phyloP scores from a whole-genome alignment of 2,113 vertebrate genomes.

The Lontra canadensis region DNA sequence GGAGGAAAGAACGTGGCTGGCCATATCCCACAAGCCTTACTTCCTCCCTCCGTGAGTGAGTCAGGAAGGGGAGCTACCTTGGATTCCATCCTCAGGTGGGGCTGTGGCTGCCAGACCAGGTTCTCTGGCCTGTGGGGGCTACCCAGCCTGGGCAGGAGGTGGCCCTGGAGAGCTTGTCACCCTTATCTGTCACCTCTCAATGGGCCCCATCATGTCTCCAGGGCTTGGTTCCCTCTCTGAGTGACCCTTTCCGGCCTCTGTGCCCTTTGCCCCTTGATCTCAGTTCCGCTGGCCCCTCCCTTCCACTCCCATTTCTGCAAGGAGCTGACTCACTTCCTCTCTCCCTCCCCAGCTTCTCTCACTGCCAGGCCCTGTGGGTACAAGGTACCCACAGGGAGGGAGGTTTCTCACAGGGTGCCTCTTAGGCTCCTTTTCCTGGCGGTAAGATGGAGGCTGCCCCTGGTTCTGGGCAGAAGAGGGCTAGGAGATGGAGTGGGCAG shows the following conservation, averaged over 20 bases:
- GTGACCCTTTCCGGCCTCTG: slow-evolving; percentile 53
- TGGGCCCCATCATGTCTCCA: background rate
- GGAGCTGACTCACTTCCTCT: slow-evolving; percentile 78
- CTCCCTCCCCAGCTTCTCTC: background rate
- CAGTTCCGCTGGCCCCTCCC: slow-evolving; percentile 49
- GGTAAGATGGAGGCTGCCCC: background rate
- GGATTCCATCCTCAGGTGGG: slow-evolving; percentile 70
- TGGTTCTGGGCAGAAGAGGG: background rate
- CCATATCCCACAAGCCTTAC: slow-evolving; percentile 5
- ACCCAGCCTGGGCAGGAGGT: background rate
- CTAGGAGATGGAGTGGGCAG: background rate
- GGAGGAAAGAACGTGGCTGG: background rate
- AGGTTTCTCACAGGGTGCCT: background rate
- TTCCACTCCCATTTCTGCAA: slow-evolving; percentile 55
- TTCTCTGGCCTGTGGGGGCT: background rate
- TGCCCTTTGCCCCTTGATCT: slow-evolving; percentile 59
- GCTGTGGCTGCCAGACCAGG: slow-evolving; percentile 12
- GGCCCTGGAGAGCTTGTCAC: background rate
- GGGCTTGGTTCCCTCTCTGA: background rate
- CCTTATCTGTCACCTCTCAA: background rate
- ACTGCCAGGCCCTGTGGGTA: slow-evolving; percentile 43
- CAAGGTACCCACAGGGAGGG: background rate
- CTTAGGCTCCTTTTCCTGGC: background rate
- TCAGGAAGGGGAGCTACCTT: slow-evolving; percentile 49
- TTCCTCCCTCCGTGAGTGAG: background rate